A percentile compares a stretch with the other conserved stretches of the same genome.
Evolutionary conservation across 2,888 invertebrate genomes (phyloP).

Genomic region (Tipula helvola): DNA sequence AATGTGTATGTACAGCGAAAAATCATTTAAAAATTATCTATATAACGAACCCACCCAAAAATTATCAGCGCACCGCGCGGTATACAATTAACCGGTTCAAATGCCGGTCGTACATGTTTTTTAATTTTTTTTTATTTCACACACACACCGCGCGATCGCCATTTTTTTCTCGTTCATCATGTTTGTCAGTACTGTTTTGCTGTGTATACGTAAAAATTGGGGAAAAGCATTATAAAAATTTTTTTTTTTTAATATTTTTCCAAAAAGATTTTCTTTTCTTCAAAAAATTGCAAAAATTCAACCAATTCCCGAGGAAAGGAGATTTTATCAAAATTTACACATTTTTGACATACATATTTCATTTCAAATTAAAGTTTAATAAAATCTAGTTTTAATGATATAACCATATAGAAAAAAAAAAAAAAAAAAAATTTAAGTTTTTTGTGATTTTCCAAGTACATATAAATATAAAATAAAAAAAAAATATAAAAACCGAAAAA

Average conservation of each 20-base stretch:
- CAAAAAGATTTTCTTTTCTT: background rate
- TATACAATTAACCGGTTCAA: background rate
- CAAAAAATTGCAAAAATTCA: background rate
- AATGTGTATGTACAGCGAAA: background rate
- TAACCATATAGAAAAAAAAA: background rate
- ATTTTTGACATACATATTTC: background rate
- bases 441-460: background rate
- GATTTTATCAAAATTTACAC: background rate
- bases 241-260: background rate
- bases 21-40: background rate
- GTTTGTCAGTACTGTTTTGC: constrained; percentile 7
- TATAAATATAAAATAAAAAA: background rate
- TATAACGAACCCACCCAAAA: background rate
- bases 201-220: constrained; percentile 7
- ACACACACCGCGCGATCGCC: background rate
- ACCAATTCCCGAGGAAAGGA: background rate
- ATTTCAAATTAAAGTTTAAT: background rate
- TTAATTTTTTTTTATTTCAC: background rate
- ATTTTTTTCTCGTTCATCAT: background rate
- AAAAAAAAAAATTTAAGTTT: background rate
- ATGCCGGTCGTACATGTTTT: background rate
- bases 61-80: background rate
- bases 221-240: constrained; percentile 5
- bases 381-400: background rate
- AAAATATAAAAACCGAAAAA: background rate